phyloP scores from a whole-genome alignment of 2,797 vertebrate genomes.

The Threskiornis aethiopicus region DNA sequence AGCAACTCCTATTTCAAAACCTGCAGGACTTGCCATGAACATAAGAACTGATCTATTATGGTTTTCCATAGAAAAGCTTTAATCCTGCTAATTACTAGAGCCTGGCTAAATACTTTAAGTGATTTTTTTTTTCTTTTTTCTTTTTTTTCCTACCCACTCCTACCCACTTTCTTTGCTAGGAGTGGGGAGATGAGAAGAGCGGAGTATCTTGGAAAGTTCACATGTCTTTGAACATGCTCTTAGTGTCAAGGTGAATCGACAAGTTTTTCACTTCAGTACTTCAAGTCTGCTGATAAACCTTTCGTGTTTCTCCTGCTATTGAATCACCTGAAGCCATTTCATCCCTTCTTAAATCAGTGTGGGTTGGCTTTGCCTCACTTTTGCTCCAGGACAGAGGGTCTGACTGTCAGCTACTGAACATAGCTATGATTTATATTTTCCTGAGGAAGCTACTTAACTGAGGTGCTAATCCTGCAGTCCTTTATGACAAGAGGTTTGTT shows the following conservation, averaged over 20 bases:
- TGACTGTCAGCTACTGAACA: background rate
- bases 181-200: background rate
- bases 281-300: background rate
- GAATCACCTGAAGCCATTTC: background rate
- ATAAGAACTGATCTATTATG: background rate
- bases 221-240: background rate
- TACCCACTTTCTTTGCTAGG: background rate
- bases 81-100: background rate
- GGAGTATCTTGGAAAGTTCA: background rate
- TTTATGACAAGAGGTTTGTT: background rate
- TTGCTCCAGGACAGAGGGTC: background rate
- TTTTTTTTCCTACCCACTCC: background rate
- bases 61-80: background rate
- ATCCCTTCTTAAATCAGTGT: background rate
- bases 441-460: background rate
- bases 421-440: background rate
- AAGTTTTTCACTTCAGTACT: background rate
- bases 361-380: background rate
- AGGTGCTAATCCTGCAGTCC: background rate
- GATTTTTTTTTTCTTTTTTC: background rate
- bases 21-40: background rate
- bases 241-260: background rate
- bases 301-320: background rate
- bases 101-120: background rate
- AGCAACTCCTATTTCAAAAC: background rate